Percentiles rank a stretch among this genome's conserved stretches.
phyloP scores from a whole-genome alignment of 2,113 vertebrate species.

The Microcebus jonahi region DNA sequence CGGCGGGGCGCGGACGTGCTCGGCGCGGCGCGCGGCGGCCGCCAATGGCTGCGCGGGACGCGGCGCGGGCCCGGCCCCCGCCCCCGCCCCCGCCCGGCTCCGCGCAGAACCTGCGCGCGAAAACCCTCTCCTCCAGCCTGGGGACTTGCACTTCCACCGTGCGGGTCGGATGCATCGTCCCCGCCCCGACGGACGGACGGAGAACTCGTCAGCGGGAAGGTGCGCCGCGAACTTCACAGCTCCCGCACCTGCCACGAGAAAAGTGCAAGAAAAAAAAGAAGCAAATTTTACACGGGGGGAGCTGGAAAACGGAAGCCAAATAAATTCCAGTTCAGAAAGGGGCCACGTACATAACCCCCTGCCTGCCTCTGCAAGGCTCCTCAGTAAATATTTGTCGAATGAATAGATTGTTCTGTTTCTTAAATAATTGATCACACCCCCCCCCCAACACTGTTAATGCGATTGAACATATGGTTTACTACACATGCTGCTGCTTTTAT shows the following conservation, averaged over 20 bases:
- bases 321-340: neutral
- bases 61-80: conserved; percentile 18
- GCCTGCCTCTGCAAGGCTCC: neutral
- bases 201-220: neutral
- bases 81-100: conserved; percentile 72
- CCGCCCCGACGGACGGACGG: neutral
- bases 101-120: conserved; percentile 36
- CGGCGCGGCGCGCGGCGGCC: conserved; percentile 84
- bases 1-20: conserved; percentile 89
- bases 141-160: conserved; percentile 86
- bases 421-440: conserved; percentile 52
- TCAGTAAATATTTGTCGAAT: conserved; percentile 20
- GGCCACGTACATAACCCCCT: neutral
- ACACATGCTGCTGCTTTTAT: neutral
- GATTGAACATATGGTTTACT: neutral
- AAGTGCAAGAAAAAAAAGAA: neutral
- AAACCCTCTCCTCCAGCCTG: conserved; percentile 85
- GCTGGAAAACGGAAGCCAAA: neutral
- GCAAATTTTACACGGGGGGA: neutral
- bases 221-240: neutral
- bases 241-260: neutral
- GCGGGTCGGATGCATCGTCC: conserved; percentile 85
- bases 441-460: conserved; percentile 46
- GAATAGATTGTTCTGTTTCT: conserved; percentile 55
- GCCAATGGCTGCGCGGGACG: conserved; percentile 82